Conservation (phyloP, 2,797 vertebrate species). For the Toxotes lorentzi region DNA sequence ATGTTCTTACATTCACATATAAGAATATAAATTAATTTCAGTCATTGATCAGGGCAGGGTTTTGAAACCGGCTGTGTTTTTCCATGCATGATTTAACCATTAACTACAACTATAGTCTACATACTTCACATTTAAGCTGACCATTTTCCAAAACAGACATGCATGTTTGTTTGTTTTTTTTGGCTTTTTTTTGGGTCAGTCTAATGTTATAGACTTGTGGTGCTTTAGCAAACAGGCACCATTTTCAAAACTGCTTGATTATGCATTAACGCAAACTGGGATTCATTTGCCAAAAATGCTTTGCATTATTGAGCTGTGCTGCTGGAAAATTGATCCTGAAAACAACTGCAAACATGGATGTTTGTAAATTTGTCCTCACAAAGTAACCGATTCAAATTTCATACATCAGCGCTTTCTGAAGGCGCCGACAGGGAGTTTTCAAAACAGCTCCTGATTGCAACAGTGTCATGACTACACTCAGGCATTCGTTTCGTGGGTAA, state of each 20-base stretch:
- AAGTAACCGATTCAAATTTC: not conserved
- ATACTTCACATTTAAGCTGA: not conserved
- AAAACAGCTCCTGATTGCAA: not conserved
- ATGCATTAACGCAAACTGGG: not conserved
- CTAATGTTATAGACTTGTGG: not conserved
- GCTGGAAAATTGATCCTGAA: not conserved
- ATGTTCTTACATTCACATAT: not conserved
- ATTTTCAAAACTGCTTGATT: slow-evolving; percentile 12
- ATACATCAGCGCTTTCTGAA: not conserved
- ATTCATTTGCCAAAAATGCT: not conserved
- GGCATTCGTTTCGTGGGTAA: not conserved
- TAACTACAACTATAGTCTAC: not conserved
- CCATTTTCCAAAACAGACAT: not conserved
- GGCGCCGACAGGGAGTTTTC: not conserved
- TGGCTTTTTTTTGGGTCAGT: too few relatives aligned
- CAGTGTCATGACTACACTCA: not conserved
- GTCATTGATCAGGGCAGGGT: not conserved
- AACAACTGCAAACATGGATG: not conserved
- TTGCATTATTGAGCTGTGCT: not conserved
- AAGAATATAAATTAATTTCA: not conserved
- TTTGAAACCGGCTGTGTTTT: not conserved
- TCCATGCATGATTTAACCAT: not conserved
- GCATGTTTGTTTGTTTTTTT: too few relatives aligned
- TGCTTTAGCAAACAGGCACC: not conserved
- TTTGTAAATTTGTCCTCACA: not conserved